Conservation (phyloP, 2,888 invertebrate species). For the Xylota segnis region DNA sequence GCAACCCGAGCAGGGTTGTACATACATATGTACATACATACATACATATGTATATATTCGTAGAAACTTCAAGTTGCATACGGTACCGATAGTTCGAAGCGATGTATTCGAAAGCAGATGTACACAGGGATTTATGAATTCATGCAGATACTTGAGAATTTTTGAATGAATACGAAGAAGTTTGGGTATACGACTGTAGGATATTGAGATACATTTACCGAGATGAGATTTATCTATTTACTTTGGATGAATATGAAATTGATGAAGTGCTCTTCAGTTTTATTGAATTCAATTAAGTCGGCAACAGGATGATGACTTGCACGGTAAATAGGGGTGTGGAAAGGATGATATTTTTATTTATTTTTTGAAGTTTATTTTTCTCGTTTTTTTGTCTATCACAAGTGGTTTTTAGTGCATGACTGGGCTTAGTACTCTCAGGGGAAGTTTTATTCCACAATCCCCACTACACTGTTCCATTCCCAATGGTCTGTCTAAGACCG, state of each 20-base stretch:
- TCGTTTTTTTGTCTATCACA: conserved; percentile 19
- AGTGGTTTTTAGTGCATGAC: conserved; percentile 36
- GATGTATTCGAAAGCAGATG: conserved; percentile 60
- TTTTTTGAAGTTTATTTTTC: neutral
- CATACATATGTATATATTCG: no score
- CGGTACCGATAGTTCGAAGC: conserved; percentile 64
- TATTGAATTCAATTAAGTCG: conserved; percentile 74
- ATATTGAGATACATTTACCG: conserved; percentile 58
- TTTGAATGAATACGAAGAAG: conserved; percentile 4
- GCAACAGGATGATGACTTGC: conserved; percentile 63
- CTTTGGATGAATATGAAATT: conserved; percentile 74
- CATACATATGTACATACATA: no score
- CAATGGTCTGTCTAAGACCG: no score
- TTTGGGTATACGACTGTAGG: neutral
- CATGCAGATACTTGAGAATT: conserved; percentile 42
- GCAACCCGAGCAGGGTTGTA: conserved; percentile 25
- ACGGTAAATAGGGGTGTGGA: neutral
- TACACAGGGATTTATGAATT: conserved; percentile 58
- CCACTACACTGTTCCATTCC: no score
- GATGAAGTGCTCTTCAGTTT: conserved; percentile 75
- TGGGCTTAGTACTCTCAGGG: neutral
- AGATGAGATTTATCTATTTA: conserved; percentile 75
- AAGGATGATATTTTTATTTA: conserved; percentile 28
- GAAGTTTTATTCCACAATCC: neutral
- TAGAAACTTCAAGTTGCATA: conserved; percentile 51